Conservation (phyloP, 2,797 vertebrate genomes). For the Coreius guichenoti region DNA sequence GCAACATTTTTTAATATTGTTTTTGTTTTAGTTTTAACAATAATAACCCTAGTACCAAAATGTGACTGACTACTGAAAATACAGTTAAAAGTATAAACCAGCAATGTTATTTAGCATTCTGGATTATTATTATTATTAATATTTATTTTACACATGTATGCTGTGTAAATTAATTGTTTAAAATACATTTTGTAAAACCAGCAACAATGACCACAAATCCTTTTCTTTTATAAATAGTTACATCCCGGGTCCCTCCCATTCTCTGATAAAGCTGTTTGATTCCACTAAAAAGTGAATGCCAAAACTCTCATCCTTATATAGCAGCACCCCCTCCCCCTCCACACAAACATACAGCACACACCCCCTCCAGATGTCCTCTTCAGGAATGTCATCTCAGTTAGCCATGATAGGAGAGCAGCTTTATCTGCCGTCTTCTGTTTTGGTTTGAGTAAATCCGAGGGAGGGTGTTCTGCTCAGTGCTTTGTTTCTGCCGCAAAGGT, state of each 20-base stretch:
- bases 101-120: background rate
- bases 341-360: slow-evolving; percentile 36
- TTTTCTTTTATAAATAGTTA: slow-evolving; percentile 41
- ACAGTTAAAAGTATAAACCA: background rate
- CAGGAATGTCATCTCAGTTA: slow-evolving; percentile 66
- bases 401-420: slow-evolving; percentile 68
- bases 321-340: slow-evolving; percentile 10
- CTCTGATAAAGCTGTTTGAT: slow-evolving; percentile 27
- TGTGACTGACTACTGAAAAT: background rate
- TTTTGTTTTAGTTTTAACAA: background rate
- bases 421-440: slow-evolving; percentile 65
- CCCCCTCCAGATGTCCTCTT: slow-evolving; percentile 64
- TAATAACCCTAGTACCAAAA: background rate
- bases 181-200: background rate
- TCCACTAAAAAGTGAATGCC: slow-evolving; percentile 26
- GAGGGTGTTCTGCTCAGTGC: slow-evolving; percentile 61
- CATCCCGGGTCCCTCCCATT: slow-evolving; percentile 25
- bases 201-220: slow-evolving; percentile 7
- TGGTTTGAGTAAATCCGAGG: slow-evolving; percentile 57
- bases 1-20: background rate
- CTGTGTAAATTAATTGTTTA: background rate
- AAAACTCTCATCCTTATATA: slow-evolving; percentile 48
- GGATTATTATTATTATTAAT: background rate
- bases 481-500: slow-evolving; percentile 49
- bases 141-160: background rate